Evolutionary conservation across 1,140 invertebrate genomes (phyloP), one percentile per base, ranked within the genome.

Genomic region (Pararge aegeria): DNA sequence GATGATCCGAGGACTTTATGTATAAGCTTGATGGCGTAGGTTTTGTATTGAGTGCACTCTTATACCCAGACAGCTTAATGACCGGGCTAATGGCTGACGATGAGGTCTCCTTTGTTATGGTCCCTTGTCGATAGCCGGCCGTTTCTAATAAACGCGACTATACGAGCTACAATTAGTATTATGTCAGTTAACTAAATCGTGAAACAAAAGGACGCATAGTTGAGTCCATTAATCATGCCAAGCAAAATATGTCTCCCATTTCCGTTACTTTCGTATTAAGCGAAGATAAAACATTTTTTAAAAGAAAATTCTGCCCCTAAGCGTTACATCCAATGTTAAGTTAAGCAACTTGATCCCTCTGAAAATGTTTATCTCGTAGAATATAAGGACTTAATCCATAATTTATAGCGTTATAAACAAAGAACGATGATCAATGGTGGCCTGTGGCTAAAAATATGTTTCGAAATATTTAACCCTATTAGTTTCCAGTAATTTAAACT

Each of bases 51-150:
- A 55, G 66, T 65, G 69, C 62, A 55, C 63, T 65, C 68, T 62
- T 73, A 64, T 66, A 64, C 65, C 60, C 66, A 69, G 68, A 68
- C 68, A 70, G 65, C 64, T 73, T 76, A 74, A 79, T 73, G 76
- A 75, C 58, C 63, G 48, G 20, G 65, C 75, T 79, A 79, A 79
- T 79, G 71, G 71, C 48, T 61, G 64, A 65, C 65, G 54, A 64
- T 55, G 64, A 68, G 64, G 65, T 62, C 66, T 67, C 69, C 56
- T 70, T 79, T 75, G 72, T 77, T 65, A 66, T 56, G 60, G 55
- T 58, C 57, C 49, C 62, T 60, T 66, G 55, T 46, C 55, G 58
- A 70, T 63, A 55, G 46, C 61, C 37, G n/a, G 29, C 24, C 37
- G 37, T 44, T 15, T 59, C 37, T 49, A 42, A 18, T 52, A 59